phyloP scores from a whole-genome alignment of 2,113 vertebrate genomes.

The Lasiurus cinereus region DNA sequence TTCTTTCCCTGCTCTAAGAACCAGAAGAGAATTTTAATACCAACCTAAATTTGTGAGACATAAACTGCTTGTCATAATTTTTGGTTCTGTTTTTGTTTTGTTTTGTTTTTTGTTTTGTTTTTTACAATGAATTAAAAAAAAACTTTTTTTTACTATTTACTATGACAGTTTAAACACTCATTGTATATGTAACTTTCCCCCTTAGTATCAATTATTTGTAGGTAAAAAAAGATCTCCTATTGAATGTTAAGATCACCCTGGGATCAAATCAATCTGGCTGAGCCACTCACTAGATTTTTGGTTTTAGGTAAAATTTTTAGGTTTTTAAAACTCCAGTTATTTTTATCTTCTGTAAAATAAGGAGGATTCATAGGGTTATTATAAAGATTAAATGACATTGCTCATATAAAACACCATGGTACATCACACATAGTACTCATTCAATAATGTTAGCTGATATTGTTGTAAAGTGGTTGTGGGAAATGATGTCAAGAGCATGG shows the following conservation, averaged over 20 bases:
- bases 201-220: background rate
- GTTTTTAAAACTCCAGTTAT: background rate
- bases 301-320: constrained; percentile 14
- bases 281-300: constrained; percentile 32
- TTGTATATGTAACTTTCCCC: background rate
- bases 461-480: background rate
- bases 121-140: constrained; percentile 21
- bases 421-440: background rate
- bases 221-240: background rate
- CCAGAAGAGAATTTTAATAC: constrained; percentile 31
- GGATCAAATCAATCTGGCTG: constrained; percentile 33
- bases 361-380: background rate
- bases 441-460: background rate
- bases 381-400: constrained; percentile 9
- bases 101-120: background rate
- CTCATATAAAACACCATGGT: background rate
- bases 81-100: background rate
- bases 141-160: background rate
- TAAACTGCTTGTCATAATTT: constrained; percentile 29
- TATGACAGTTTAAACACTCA: constrained; percentile 30
- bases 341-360: constrained; percentile 57
- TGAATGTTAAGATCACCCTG: constrained; percentile 8
- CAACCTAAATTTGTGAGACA: constrained; percentile 57
- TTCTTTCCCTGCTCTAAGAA: constrained; percentile 52
- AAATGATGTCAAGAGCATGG: background rate